Evolutionary conservation across 2,888 invertebrate species (phyloP).

Genomic region (Drosophila buzzatii): DNA sequence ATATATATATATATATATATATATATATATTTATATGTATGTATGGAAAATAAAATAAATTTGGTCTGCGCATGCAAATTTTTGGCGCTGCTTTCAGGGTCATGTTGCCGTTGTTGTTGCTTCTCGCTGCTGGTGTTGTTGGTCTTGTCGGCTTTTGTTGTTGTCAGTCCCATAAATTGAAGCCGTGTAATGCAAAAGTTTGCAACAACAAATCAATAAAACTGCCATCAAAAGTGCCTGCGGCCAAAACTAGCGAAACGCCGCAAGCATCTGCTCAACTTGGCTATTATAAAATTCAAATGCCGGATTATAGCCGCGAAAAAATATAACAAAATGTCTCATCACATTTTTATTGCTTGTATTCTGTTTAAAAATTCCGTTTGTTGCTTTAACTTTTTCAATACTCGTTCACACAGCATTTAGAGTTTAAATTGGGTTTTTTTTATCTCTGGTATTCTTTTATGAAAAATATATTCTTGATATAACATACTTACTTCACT

Average conservation of each 20-base stretch:
- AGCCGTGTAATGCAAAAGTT: constrained; percentile 59
- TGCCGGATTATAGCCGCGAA: constrained; percentile 32
- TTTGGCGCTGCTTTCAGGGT: constrained; percentile 67
- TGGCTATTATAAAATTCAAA: constrained; percentile 28
- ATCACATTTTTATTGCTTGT: neutral
- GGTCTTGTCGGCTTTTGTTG: neutral
- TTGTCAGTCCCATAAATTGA: constrained; percentile 64
- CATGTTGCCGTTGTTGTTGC: constrained; percentile 25
- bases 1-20: constrained; percentile 7
- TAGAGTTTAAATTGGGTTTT: too few relatives aligned
- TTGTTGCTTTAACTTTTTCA: constrained; percentile 2
- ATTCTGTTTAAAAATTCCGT: constrained; percentile 6
- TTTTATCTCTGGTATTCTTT: too few relatives aligned
- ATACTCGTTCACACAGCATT: neutral
- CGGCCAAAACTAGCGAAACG: constrained; percentile 54
- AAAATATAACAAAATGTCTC: constrained; percentile 10
- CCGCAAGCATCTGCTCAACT: constrained; percentile 46
- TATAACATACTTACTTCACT: too few relatives aligned
- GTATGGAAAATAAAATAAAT: constrained; percentile 47
- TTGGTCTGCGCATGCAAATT: constrained; percentile 71
- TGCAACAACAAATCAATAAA: constrained; percentile 75
- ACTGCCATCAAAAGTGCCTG: constrained; percentile 64
- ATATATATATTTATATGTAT: neutral
- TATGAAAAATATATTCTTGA: too few relatives aligned
- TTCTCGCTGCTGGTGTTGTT: constrained; percentile 7